These are phyloP conservation scores for Pseudorhiza aurosa DNA, from an alignment of 30 jellyfish, hydroid and myxozoan genomes.

Conservation along the genomic window DNA sequence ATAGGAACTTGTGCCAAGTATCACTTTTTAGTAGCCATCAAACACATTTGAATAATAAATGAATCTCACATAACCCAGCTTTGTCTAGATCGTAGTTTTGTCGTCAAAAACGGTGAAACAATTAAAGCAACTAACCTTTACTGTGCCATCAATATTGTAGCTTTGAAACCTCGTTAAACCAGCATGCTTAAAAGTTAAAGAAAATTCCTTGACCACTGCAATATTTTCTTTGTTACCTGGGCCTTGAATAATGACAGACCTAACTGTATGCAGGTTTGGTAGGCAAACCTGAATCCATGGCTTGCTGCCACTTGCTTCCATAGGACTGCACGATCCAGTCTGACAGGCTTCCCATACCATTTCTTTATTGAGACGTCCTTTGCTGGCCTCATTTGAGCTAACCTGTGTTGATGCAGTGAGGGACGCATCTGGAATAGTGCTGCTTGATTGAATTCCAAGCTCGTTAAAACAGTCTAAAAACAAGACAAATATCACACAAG, in stretches of 20 bases:
- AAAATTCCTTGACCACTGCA: conserved; percentile 44
- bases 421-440: conserved; percentile 2
- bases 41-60: too few relatives aligned
- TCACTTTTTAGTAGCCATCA: too few relatives aligned
- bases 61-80: too few relatives aligned
- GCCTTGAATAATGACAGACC: conserved; percentile 57
- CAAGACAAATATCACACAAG: not conserved
- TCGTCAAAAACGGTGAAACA: too few relatives aligned
- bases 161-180: conserved; percentile 3
- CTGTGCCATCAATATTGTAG: conserved; percentile 8
- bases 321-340: conserved; percentile 38
- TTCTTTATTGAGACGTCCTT: conserved; percentile 27
- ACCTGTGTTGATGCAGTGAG: conserved; percentile 46
- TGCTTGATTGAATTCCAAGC: conserved; percentile 37
- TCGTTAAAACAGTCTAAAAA: conserved; percentile 34
- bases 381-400: conserved; percentile 26
- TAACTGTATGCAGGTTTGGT: not conserved
- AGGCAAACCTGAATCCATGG: conserved; percentile 73
- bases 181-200: conserved; percentile 2
- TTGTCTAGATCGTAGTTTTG: too few relatives aligned
- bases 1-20: too few relatives aligned
- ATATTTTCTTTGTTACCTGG: conserved; percentile 30
- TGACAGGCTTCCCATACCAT: conserved; percentile 58
- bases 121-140: conserved; percentile 26
- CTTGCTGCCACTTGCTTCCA: conserved; percentile 32